Evolutionary conservation across 37 sponge, comb jelly and placozoan species (phyloP).

Genomic region (Spongilla lacustris): DNA sequence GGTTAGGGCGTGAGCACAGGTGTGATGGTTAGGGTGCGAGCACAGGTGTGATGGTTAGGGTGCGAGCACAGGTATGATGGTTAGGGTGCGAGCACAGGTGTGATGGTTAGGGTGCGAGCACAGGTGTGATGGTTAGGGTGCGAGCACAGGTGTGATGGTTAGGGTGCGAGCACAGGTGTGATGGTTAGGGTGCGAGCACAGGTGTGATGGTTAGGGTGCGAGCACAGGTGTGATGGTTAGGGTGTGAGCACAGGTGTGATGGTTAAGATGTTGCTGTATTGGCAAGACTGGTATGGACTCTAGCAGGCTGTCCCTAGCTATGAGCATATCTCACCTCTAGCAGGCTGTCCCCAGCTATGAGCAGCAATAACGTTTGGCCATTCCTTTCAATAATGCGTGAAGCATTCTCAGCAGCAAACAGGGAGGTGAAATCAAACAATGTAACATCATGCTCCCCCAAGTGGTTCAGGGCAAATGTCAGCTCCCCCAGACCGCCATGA

Average conservation of each 20-base stretch:
- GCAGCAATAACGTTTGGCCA: conserved; percentile 70
- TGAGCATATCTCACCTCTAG: conserved; percentile 75
- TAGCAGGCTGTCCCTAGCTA: too few relatives aligned
- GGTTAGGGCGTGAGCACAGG: background rate
- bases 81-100: background rate
- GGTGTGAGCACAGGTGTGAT: too few relatives aligned
- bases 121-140: background rate
- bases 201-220: too few relatives aligned
- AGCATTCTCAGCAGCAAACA: conserved; percentile 83
- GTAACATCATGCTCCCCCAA: conserved; percentile 84
- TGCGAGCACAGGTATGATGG: background rate
- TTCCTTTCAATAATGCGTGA: conserved; percentile 78
- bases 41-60: background rate
- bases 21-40: background rate
- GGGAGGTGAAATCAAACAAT: conserved; percentile 93
- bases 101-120: background rate
- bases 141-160: background rate
- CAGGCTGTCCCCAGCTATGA: conserved; percentile 87
- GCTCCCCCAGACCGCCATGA: conserved; percentile 63
- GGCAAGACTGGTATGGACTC: too few relatives aligned
- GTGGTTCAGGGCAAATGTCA: conserved; percentile 76
- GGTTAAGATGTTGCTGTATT: too few relatives aligned
- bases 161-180: too few relatives aligned
- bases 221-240: too few relatives aligned
- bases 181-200: too few relatives aligned